phyloP scores from a whole-genome alignment of 2,888 invertebrate genomes.

The Acleris holmiana region DNA sequence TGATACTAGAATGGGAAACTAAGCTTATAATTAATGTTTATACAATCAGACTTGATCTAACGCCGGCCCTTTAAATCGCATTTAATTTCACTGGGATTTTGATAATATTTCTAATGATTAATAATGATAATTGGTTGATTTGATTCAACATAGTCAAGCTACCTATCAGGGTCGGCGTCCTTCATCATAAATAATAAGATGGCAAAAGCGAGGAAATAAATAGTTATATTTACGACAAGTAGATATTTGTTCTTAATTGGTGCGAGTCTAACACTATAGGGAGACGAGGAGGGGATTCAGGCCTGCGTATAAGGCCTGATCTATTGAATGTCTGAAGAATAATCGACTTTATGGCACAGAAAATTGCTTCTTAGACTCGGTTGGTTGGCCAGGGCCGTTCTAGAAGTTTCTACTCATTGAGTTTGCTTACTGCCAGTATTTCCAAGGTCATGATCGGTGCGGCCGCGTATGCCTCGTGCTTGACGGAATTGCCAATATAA shows the following conservation, averaged over 20 bases:
- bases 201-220: slow-evolving; percentile 35
- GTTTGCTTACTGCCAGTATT: slow-evolving; percentile 20
- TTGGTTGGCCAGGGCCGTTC: slow-evolving; percentile 1
- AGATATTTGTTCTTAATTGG: slow-evolving; percentile 30
- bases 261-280: slow-evolving; percentile 27
- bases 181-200: slow-evolving; percentile 33
- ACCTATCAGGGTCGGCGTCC: slow-evolving; percentile 12
- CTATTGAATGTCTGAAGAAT: slow-evolving; percentile 20
- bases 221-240: slow-evolving; percentile 17
- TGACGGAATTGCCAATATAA: slow-evolving; percentile 44
- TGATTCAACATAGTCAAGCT: slow-evolving; percentile 36
- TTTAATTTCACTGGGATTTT: slow-evolving; percentile 30
- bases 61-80: slow-evolving; percentile 45
- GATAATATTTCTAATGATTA: slow-evolving; percentile 1
- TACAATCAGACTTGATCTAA: slow-evolving; percentile 53
- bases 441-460: slow-evolving; percentile 14
- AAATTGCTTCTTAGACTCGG: slow-evolving; percentile 44
- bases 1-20: slow-evolving; percentile 44
- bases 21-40: slow-evolving; percentile 43
- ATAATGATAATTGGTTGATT: slow-evolving; percentile 37
- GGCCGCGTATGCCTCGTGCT: slow-evolving; percentile 30
- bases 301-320: slow-evolving; percentile 4
- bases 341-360: slow-evolving; percentile 60
- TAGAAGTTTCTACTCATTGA: slow-evolving; percentile 18
- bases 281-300: slow-evolving; percentile 16